phyloP scores from a whole-genome alignment of 2,797 vertebrate species.

The Saguinus oedipus region DNA sequence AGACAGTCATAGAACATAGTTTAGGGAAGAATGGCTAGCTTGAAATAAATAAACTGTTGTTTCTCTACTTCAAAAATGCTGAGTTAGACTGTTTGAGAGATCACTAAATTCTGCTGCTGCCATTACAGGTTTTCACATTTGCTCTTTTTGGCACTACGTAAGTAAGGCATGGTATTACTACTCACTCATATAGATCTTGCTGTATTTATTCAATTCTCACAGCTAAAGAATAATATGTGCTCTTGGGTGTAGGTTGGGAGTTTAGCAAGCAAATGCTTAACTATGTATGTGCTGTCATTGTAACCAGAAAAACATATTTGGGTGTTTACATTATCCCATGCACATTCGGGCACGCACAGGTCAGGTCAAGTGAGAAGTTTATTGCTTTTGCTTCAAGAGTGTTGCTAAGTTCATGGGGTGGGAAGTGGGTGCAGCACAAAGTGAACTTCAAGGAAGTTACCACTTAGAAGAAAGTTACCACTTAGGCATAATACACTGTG shows the following conservation, averaged over 20 bases:
- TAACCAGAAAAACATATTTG: not conserved
- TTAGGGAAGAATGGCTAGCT: slow-evolving; percentile 22
- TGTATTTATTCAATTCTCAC: not conserved
- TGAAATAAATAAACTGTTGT: slow-evolving; percentile 59
- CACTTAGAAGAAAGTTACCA: slow-evolving; percentile 39
- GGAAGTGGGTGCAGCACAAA: not conserved
- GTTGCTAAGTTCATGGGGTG: not conserved
- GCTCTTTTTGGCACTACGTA: not conserved
- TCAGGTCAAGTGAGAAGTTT: not conserved
- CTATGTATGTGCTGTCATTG: not conserved
- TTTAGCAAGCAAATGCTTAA: not conserved
- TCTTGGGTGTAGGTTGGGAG: not conserved
- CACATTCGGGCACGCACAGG: not conserved
- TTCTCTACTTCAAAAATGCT: slow-evolving; percentile 51
- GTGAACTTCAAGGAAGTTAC: slow-evolving; percentile 11
- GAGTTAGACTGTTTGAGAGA: not conserved
- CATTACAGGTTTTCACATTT: not conserved
- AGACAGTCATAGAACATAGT: not conserved
- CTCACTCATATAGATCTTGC: not conserved
- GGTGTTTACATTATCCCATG: not conserved
- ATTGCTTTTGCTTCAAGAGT: not conserved
- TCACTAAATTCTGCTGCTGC: slow-evolving; percentile 16
- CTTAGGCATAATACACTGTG: slow-evolving; percentile 4
- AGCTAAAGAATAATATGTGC: not conserved
- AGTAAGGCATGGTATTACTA: not conserved